Base-by-base conservation (phyloP, 2,113 vertebrate species). In the Boulengeromyrus knoepffleri region DNA sequence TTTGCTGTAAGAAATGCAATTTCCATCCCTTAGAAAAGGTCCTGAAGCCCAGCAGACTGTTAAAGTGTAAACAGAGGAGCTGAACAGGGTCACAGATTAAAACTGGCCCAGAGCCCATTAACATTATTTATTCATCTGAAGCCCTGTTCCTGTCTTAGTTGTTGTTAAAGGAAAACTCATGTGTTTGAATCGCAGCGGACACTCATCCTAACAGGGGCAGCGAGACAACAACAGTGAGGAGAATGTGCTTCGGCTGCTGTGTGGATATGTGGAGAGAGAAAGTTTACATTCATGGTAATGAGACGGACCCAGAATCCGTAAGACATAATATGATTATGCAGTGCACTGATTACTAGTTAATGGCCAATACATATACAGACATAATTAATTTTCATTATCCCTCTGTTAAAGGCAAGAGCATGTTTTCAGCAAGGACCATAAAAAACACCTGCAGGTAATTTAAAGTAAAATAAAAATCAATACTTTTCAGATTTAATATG, bases 401-500 rank as follows among this genome's bases (percentile, higher is more conserved):
- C 31, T 46, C 21, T 88, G 52, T 24, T 88, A 27, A 31, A 45
- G 87, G 53, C 53, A 88, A 66, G 47, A 87, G 15, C 24, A 36
- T 87, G 85, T 87, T 50, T 53, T 21, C 84, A 50, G 84, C 84
- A 86, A 87, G 36, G 85, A 39, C 27, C 19, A 87, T 50, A 31
- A 86, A 50, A 85, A 85, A 45, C 36, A 47, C 39, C 46, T 87
- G 49, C n/a, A n/a, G 5, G 3, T 50, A 3, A 87, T 36, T 87
- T 50, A 87, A 52, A 24, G 10, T 56, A 42, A 50, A 89, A 89
- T 8, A 7, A 42, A 27, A n/a, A 27, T 52, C 80, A 89, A 91
- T 89, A 49, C 17, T 58, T 90, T 85, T 31, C 53, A 66, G 31
- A 74, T 52, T 36, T 88, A 42, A 70, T 88, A 89, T 91, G 90